A percentile compares a stretch with the other conserved stretches of the same genome.
These are phyloP conservation scores for Dryoscopus gambensis DNA, from an alignment of 2,113 vertebrate genomes.

Conservation along the genomic window DNA sequence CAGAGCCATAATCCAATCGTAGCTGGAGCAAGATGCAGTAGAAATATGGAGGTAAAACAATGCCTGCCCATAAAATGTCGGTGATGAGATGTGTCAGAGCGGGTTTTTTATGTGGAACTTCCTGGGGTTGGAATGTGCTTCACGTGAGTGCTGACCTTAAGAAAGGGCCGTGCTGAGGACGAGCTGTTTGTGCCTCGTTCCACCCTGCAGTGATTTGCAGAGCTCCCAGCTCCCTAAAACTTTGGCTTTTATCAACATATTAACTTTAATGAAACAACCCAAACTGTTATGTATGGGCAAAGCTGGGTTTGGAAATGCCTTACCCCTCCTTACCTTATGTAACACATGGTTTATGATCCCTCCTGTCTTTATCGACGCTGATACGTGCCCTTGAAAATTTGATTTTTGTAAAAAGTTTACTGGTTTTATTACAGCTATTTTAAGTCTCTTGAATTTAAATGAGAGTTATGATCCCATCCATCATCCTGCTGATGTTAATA, in stretches of 20 bases:
- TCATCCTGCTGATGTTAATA: neutral
- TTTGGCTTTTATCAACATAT: neutral
- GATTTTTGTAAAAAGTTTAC: conserved; percentile 20
- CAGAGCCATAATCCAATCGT: neutral
- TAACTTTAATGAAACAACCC: neutral
- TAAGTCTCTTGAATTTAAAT: conserved; percentile 5
- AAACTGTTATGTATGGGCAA: neutral
- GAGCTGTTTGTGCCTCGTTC: fast-evolving
- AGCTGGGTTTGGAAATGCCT: neutral
- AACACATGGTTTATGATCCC: neutral
- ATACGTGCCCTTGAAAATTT: neutral
- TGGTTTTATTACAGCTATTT: conserved; percentile 28
- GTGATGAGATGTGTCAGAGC: neutral
- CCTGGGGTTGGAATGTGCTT: neutral
- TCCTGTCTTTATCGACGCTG: neutral
- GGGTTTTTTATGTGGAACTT: neutral
- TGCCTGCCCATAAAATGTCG: neutral
- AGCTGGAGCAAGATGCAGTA: neutral
- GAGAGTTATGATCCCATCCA: conserved; percentile 12
- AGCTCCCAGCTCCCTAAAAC: neutral
- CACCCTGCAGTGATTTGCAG: neutral
- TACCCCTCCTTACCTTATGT: neutral
- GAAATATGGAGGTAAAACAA: neutral
- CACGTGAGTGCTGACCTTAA: neutral
- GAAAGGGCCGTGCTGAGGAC: neutral